Conservation (phyloP, 2,797 vertebrate genomes). For the Peromyscus attwateri region DNA sequence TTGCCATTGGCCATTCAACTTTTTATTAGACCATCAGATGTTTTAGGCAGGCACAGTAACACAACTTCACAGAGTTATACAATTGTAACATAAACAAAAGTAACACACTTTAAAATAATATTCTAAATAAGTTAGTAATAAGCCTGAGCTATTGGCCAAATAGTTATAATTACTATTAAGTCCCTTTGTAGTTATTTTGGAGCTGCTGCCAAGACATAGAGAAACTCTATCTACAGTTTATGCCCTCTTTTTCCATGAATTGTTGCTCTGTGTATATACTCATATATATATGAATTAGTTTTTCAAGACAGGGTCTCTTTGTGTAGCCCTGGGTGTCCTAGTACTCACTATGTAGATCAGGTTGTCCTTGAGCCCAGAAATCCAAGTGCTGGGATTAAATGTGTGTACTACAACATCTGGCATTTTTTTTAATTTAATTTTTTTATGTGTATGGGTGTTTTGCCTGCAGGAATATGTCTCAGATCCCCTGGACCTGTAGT, state of each 20-base stretch:
- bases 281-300: no score
- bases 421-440: background rate
- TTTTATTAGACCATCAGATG: no score
- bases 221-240: background rate
- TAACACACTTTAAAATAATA: no score
- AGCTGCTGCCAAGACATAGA: background rate
- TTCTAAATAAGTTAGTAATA: no score
- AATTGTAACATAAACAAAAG: no score
- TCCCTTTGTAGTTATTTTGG: background rate
- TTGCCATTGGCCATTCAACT: no score
- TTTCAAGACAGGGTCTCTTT: background rate
- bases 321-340: background rate
- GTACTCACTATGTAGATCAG: background rate
- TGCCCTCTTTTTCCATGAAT: background rate
- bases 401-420: background rate
- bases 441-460: background rate
- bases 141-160: no score
- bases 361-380: background rate
- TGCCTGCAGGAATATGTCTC: background rate
- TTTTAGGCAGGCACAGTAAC: no score
- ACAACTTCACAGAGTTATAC: no score
- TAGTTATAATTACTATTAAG: no score
- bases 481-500: no score
- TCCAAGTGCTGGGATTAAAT: background rate
- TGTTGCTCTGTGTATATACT: no score